Evolutionary conservation across 37 sponge, comb jelly and placozoan species (phyloP).

Genomic region (Eunapius fragilis): DNA sequence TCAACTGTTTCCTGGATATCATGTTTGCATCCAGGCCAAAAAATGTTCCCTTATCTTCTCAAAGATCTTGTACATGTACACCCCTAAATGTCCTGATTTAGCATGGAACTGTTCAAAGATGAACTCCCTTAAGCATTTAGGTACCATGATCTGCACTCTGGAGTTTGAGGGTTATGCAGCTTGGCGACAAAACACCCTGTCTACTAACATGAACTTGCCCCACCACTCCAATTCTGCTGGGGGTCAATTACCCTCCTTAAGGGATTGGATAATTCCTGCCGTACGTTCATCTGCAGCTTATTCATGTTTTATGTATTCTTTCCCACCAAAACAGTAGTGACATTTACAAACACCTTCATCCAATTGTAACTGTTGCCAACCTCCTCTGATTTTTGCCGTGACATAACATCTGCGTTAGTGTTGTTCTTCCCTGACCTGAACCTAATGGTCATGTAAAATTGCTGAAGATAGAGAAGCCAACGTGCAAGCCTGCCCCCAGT

Average conservation of each 20-base stretch:
- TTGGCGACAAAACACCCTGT: background rate
- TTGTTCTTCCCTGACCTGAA: slow-evolving; percentile 14
- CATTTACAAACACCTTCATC: background rate
- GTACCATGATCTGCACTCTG: slow-evolving; percentile 1
- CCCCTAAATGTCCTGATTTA: slow-evolving; percentile 20
- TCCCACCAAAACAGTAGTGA: background rate
- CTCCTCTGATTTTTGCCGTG: background rate
- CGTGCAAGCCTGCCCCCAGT: slow-evolving; percentile 11
- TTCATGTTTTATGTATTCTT: background rate
- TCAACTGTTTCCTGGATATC: background rate
- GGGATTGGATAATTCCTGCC: background rate
- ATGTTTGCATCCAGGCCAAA: slow-evolving; percentile 23
- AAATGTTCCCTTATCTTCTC: slow-evolving; percentile 12
- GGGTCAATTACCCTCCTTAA: background rate
- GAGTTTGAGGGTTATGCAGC: background rate
- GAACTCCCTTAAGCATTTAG: background rate
- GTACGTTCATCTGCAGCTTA: background rate
- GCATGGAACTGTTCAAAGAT: slow-evolving; percentile 12
- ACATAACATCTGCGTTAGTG: slow-evolving; percentile 15
- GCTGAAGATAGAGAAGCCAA: slow-evolving; percentile 15
- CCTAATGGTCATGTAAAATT: slow-evolving; percentile 6
- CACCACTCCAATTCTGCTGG: background rate
- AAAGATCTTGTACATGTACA: slow-evolving; percentile 20
- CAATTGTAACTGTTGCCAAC: background rate
- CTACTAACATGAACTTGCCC: background rate